Evolutionary conservation across 2,888 invertebrate species (phyloP), one percentile per base, ranked within the genome.

Genomic region (Callyntrura guangdongensis): DNA sequence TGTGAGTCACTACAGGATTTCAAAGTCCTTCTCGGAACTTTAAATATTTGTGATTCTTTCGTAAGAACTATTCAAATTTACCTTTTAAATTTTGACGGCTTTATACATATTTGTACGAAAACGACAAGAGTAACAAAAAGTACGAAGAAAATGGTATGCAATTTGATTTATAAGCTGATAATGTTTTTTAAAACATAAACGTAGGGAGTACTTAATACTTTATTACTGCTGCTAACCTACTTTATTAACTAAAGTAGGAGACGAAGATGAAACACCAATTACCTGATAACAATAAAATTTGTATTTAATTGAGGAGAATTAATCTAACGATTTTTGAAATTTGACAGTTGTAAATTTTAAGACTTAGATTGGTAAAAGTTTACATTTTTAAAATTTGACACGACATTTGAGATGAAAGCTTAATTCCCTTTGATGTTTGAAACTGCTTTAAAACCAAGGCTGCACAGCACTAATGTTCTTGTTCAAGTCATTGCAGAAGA

Each of bases 111-210:
- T 56, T 77, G 22, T 45, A 82, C 6, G 25, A 22, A 64, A 20
- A 20, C 56, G 17, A 72, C 53, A 85, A 85, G 85, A 85, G 85
- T 72, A 87, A 87, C 87, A 87, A 64, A 87, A 67, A 87, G 87
- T 87, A 87, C 87, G 87, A 87, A 87, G 53, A 67, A 83, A 87
- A 79, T 67, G 56, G 87, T 87, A 87, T 87, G 87, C 87, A 87
- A 87, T 85, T 85, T 49, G 27, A 85, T 53, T 20, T 22, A 27
- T 77, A 77, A 53, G 77, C 77, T 53, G 77, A 74, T 74, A 74
- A 49, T 22, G 22, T 49, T 47, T 64, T 69, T 22, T 12, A 74
- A 74, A 47, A 47, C 2, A n/a, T n/a, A n/a, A n/a, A n/a, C 14
- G 22, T 25, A 56, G 1, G n/a, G 3, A 36, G 45, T 45, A 47